A percentile compares a stretch with the other conserved stretches of the same genome.
Evolutionary conservation across 2,113 vertebrate genomes (phyloP).

Genomic region (Copsychus sechellarum): DNA sequence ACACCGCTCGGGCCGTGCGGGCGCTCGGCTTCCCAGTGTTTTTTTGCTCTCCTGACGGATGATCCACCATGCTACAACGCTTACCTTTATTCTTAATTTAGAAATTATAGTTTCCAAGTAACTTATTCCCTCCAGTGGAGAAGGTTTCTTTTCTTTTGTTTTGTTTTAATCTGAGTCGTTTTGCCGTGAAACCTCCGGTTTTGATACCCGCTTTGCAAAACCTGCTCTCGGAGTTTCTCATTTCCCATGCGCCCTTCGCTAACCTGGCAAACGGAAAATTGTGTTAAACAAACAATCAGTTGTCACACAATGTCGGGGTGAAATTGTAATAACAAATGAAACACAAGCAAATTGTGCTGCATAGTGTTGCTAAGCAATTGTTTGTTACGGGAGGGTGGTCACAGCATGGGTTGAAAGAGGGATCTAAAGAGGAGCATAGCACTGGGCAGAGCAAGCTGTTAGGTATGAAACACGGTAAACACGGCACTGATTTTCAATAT

Average conservation of each 20-base stretch:
- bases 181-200: neutral
- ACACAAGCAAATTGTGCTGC: constrained; percentile 70
- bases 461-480: constrained; percentile 58
- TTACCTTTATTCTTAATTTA: neutral
- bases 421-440: constrained; percentile 43
- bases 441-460: constrained; percentile 44
- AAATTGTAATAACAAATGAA: constrained; percentile 75
- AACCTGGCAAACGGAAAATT: constrained; percentile 31
- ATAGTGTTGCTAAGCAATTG: constrained; percentile 77
- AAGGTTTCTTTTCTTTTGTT: neutral
- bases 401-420: constrained; percentile 68
- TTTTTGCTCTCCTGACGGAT: neutral
- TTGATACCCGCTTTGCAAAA: neutral
- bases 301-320: constrained; percentile 9
- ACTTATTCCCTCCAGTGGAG: neutral
- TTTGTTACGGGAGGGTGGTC: constrained; percentile 59
- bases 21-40: neutral
- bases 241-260: neutral
- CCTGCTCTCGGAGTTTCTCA: neutral
- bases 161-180: neutral
- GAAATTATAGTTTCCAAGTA: neutral
- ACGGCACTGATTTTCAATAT: constrained; percentile 73
- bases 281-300: constrained; percentile 59
- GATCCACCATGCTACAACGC: neutral
- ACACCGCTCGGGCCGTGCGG: accelerated